Evolutionary conservation across 2,113 vertebrate species (phyloP), one percentile per base, ranked within the genome.

Genomic region (Ariopsis seemanni): DNA sequence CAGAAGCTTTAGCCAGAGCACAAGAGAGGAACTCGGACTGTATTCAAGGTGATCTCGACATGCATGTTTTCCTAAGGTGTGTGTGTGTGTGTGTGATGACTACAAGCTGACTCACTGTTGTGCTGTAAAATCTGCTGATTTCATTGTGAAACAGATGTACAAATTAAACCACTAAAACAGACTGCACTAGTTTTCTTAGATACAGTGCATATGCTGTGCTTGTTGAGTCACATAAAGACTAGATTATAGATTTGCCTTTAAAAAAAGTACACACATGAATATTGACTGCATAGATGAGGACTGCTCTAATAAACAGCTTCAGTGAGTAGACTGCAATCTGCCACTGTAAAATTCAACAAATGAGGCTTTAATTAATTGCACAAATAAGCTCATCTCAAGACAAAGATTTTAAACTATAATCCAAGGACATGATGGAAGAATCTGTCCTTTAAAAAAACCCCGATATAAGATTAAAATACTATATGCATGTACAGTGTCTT

Each of bases 31-130:
- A n/a, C 65, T 87, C 27, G 15, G 20, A 8, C 3, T 7, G 15
- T 27, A 42, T 67, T n/a, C 86, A 87, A 77, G 77, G 83, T 87
- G 86, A 89, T 83, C 77, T 62, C 9, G 42, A 85, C 82, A 84
- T 53, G 48, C 27, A 42, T 22, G 55, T 5, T 74, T 69, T 5
- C 14, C 52, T 2, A 18, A 82, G 57, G 60, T 25, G 25, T 65
- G 18, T 74, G 67, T 74, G 30, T 22, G 52, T 69, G 20, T 58
- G n/a, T 55, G 17, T 20, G 22, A 7, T 18, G 53, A 71, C 50
- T 58, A 34, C 5, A 34, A 52, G 74, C 12, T 85, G 71, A 85
- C 84, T 85, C 84, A 83, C 34, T 83, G 11, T n/a, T 42, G 53
- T 72, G 10, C 22, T 52, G 74, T 25, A 75, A 75, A 75, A 5